These are phyloP conservation scores for Spodoptera littoralis DNA, from an alignment of 2,888 invertebrate species.

Conservation along the genomic window DNA sequence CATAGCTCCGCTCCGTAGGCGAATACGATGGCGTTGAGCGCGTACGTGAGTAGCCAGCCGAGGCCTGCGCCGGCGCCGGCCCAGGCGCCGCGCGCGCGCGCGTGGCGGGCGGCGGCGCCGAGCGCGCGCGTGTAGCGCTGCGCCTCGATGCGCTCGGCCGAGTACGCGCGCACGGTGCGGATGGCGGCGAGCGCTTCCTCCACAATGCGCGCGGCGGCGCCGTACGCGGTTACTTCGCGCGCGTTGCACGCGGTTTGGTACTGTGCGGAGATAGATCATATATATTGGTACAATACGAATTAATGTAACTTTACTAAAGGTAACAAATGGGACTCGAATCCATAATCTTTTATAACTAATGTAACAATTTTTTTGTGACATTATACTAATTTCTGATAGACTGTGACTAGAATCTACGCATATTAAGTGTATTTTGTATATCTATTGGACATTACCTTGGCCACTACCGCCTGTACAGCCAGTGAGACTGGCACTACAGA, in stretches of 20 bases:
- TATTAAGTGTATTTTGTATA: too few relatives aligned
- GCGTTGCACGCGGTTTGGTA: conserved; percentile 90
- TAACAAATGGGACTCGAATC: too few relatives aligned
- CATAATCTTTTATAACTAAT: too few relatives aligned
- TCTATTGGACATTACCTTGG: conserved; percentile 87
- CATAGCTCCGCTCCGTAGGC: conserved; percentile 93
- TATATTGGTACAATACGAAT: too few relatives aligned
- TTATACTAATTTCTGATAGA: too few relatives aligned
- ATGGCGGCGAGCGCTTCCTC: conserved; percentile 93
- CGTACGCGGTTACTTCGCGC: conserved; percentile 91
- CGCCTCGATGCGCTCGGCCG: conserved; percentile 91
- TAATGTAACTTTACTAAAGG: too few relatives aligned
- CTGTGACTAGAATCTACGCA: too few relatives aligned
- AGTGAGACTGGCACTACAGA: conserved; percentile 93
- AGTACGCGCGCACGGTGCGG: conserved; percentile 70
- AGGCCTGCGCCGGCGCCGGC: conserved; percentile 91
- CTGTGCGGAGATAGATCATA: conserved; percentile 57
- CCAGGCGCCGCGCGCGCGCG: conserved; percentile 90
- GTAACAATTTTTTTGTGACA: too few relatives aligned
- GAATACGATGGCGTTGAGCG: conserved; percentile 92
- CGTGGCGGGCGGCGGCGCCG: conserved; percentile 86
- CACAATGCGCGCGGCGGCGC: conserved; percentile 92
- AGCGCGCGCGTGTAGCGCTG: conserved; percentile 73
- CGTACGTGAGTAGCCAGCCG: conserved; percentile 93
- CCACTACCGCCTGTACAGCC: conserved; percentile 91